Conservation (phyloP, 1,140 invertebrate species). For the Drosophila tristis region DNA sequence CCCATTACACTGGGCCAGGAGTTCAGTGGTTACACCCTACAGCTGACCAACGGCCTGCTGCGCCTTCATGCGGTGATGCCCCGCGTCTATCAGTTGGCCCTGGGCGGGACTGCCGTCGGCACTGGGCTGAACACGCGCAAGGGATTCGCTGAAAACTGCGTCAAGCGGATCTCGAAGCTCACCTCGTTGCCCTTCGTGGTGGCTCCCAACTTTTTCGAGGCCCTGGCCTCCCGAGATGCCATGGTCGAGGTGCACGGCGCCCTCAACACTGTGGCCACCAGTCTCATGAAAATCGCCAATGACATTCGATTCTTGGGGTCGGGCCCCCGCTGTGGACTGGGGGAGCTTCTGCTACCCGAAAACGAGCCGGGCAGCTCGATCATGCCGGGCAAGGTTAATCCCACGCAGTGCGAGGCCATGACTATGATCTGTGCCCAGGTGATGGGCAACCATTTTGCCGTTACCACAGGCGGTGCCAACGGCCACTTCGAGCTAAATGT, state of each 20-base stretch:
- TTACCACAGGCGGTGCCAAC: constrained; percentile 95
- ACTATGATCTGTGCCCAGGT: constrained; percentile 99
- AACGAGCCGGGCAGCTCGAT: constrained; percentile 99
- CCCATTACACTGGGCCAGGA: constrained; percentile 99
- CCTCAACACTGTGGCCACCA: constrained; percentile 95
- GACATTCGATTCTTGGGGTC: constrained; percentile 97
- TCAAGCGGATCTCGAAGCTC: constrained; percentile 90
- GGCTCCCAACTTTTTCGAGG: constrained; percentile 99
- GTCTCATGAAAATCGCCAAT: constrained; percentile 99
- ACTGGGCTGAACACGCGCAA: constrained; percentile 96
- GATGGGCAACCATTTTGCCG: constrained; percentile 99
- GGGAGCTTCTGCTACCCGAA: constrained; percentile 96
- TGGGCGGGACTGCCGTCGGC: constrained; percentile 98
- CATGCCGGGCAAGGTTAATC: constrained; percentile 99
- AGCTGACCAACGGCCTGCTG: constrained; percentile 94
- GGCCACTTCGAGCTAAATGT: constrained; percentile 99
- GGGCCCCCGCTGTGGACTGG: constrained; percentile 97
- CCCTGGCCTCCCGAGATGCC: constrained; percentile 96
- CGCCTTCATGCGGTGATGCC: constrained; percentile 94
- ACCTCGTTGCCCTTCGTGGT: constrained; percentile 94
- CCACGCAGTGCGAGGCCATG: constrained; percentile 99
- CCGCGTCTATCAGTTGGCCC: constrained; percentile 93
- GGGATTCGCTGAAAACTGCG: constrained; percentile 95
- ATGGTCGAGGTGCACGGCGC: constrained; percentile 98
- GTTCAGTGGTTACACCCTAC: constrained; percentile 96